Evolutionary conservation across 2,888 invertebrate genomes (phyloP), one percentile per base, ranked within the genome.

Genomic region (Trissolcus brochymenae): DNA sequence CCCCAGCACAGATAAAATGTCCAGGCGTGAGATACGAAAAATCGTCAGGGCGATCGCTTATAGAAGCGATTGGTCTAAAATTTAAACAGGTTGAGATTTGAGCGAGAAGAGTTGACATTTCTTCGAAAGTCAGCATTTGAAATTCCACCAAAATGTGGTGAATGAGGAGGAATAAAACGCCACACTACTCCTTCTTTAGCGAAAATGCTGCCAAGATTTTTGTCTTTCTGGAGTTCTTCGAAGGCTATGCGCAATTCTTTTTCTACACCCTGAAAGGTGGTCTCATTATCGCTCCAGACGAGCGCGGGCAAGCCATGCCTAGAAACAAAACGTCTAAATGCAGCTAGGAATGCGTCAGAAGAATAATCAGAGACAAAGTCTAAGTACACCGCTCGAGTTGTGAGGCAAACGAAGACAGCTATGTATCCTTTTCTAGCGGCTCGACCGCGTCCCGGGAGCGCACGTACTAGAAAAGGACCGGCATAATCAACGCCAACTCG

Each of bases 181-280:
- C 50, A 50, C 6, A 2, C 50, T 3, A 41, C n/a, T 41, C 41
- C 41, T 41, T 41, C 41, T 41, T 41, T 9, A 2, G 41, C 41
- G 4, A 41, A 41, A 41, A 13, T 13, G 2, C 11, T 13, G 6
- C n/a, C 1, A 1, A 62, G 2, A n/a, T 64, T 41, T 4, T 4
- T n/a, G 4, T 35, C 41, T 40, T 21, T 35, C 11, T 17, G 29
- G 49, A 11, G 1, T 6, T 1, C 7, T 1, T 35, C 7, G 29
- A 61, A 61, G 3, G 53, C 4, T 4, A 13, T 14, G 0, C 56
- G 61, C 6, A 70, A 41, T 16, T 61, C 70, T 11, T 35, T n/a
- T 2, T 62, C 55, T 11, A 55, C 70, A 2, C 70, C 70, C 50
- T 70, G 60, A 40, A 70, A 70, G 4, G 41, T 70, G 2, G 70